Evolutionary conservation across 2,113 vertebrate genomes (phyloP), one percentile per base, ranked within the genome.

Genomic region (Chlorocebus sabaeus): DNA sequence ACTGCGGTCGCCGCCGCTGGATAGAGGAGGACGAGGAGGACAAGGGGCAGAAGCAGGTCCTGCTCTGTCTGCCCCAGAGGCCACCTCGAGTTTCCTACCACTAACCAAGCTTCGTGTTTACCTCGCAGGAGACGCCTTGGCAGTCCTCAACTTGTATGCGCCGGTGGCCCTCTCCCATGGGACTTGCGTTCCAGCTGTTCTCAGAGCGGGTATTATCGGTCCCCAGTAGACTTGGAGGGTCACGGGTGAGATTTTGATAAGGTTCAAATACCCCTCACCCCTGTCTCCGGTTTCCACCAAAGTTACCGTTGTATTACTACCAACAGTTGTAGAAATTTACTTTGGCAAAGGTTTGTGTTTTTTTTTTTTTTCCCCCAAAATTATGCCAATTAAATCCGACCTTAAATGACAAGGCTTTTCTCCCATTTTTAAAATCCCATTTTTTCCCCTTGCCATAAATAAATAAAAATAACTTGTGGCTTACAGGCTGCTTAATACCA

Each of bases 371-470:
- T 4, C 40, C 40, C 40, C 84, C 48, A 52, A 84, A 81, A 95
- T 76, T 8, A 80, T 40, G 84, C 64, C 90, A 84, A 22, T 95
- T 88, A 76, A 76, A 84, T 61, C 92, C 61, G 97, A 73, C 40
- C 38, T 95, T 35, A 89, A 92, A 59, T 23, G 83, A n/a, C 55
- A 75, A 97, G 43, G 45, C 4, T 86, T 89, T 50, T 32, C 75
- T 32, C 3, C 5, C 73, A 5, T 30, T 48, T 70, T 55, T 48
- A 25, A 40, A 72, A 79, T n/a, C 23, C 23, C 17, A 30, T 2
- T 35, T 8, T 73, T 83, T 35, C 52, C 78, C 57, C 73, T 85
- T 70, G 67, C 73, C 67, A 81, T 82, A 67, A 80, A 87, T 89
- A 76, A 95, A 79, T 57, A 85, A 75, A 86, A 90, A 89, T 70